A percentile compares a stretch with the other conserved stretches of the same genome.
These are phyloP conservation scores for Limosa lapponica DNA, from an alignment of 2,797 vertebrate species.

Conservation along the genomic window DNA sequence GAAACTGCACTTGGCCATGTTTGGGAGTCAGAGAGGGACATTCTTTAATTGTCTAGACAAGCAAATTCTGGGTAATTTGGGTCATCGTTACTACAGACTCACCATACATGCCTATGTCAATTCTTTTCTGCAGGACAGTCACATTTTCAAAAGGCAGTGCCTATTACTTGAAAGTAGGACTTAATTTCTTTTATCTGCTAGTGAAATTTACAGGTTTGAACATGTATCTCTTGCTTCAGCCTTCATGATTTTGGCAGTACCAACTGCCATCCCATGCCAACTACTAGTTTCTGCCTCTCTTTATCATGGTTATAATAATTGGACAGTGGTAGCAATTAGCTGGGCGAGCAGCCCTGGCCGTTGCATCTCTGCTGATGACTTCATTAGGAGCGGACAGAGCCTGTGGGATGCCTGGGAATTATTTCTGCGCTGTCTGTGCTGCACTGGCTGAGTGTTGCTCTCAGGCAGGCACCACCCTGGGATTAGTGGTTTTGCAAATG, in stretches of 20 bases:
- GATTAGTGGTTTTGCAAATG: not conserved
- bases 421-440: not conserved
- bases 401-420: not conserved
- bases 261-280: not conserved
- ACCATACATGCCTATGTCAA: not conserved
- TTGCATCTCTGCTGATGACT: not conserved
- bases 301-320: not conserved
- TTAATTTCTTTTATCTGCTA: not conserved
- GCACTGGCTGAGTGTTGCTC: not conserved
- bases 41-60: not conserved
- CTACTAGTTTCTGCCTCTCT: not conserved
- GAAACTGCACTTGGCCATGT: not conserved
- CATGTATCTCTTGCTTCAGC: not conserved
- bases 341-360: not conserved
- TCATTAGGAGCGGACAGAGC: slow-evolving; percentile 14
- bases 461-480: not conserved
- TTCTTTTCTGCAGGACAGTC: not conserved
- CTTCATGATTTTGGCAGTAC: not conserved
- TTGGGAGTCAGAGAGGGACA: not conserved
- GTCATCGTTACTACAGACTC: not conserved
- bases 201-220: not conserved
- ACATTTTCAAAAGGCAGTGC: not conserved
- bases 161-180: not conserved
- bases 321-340: not conserved
- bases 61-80: not conserved